These are phyloP conservation scores for Chesias legatella DNA, from an alignment of 2,888 invertebrate species.

Conservation along the genomic window DNA sequence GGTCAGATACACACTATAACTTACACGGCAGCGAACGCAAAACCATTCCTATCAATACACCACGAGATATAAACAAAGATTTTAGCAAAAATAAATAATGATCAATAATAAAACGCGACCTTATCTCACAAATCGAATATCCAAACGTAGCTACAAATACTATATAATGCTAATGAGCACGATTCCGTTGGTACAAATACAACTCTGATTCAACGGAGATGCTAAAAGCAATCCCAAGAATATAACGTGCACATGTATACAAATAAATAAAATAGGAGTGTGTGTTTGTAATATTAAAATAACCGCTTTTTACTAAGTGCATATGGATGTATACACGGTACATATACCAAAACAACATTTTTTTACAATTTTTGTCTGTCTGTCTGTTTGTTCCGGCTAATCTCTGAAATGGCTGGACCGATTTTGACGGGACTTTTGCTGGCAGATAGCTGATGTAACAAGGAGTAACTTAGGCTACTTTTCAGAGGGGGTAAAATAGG, in stretches of 20 bases:
- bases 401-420: no score
- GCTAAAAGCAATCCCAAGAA: conserved; percentile 22
- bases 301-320: no score
- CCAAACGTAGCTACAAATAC: background rate
- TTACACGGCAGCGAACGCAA: conserved; percentile 16
- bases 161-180: background rate
- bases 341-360: no score
- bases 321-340: no score
- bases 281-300: no score
- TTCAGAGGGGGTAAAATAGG: no score
- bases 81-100: conserved; percentile 10
- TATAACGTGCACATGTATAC: conserved; percentile 32
- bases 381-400: no score
- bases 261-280: no score
- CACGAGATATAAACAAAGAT: conserved; percentile 3
- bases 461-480: no score
- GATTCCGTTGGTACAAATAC: conserved; percentile 5
- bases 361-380: no score
- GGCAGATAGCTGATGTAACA: no score
- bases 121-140: conserved; percentile 6
- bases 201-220: conserved; percentile 21
- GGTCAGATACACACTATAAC: conserved; percentile 22
- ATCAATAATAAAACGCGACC: conserved; percentile 9
- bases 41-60: conserved; percentile 10
- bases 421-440: no score